These are phyloP conservation scores for Lottia gigantea DNA, from an alignment of 2,888 invertebrate species.

Conservation along the genomic window DNA sequence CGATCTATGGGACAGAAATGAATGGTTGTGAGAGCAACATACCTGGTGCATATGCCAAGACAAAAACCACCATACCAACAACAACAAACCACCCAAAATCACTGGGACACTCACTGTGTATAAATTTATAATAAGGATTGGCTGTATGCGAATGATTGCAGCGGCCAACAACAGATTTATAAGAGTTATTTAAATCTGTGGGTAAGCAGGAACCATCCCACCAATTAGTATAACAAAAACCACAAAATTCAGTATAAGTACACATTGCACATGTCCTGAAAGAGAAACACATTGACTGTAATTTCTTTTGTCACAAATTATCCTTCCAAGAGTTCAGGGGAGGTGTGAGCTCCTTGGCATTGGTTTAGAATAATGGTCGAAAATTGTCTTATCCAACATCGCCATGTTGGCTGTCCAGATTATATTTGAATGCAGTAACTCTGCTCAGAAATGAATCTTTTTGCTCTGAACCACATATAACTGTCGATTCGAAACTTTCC, in stretches of 20 bases:
- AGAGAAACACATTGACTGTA: too few relatives aligned
- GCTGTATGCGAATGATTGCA: not conserved
- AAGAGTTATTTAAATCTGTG: not conserved
- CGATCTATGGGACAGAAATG: too few relatives aligned
- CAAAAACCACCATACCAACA: slow-evolving; percentile 5
- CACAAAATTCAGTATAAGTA: not conserved
- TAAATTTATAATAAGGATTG: not conserved
- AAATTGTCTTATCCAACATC: too few relatives aligned
- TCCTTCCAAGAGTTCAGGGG: too few relatives aligned
- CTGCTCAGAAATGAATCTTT: too few relatives aligned
- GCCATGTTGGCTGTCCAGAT: too few relatives aligned
- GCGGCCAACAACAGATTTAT: not conserved
- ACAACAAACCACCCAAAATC: not conserved
- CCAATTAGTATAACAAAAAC: not conserved
- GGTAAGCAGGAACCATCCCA: not conserved
- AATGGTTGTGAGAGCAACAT: not conserved
- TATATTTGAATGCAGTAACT: too few relatives aligned
- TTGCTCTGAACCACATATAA: too few relatives aligned
- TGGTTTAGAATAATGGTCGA: too few relatives aligned
- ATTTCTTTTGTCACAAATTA: too few relatives aligned
- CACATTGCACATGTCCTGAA: not conserved
- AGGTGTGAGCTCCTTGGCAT: too few relatives aligned
- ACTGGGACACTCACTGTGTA: not conserved
- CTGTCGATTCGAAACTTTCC: too few relatives aligned
- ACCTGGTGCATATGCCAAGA: slow-evolving; percentile 1